phyloP scores from a whole-genome alignment of 2,797 vertebrate genomes.

The Steatocranus sp. region DNA sequence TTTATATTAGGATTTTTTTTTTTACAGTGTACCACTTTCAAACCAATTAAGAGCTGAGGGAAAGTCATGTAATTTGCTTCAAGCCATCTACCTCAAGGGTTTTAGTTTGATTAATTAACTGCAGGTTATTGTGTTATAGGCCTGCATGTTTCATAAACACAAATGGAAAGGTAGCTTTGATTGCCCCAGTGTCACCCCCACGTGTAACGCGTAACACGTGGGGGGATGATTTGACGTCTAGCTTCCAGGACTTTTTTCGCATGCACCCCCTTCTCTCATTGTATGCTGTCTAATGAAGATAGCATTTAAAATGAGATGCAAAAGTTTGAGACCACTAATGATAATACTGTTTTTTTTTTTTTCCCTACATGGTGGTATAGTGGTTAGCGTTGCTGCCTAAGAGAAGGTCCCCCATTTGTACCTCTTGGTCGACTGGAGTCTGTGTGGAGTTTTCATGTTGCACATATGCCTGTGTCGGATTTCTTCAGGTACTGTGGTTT shows the following conservation, averaged over 20 bases:
- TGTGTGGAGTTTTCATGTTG: not conserved
- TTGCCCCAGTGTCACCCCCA: not conserved
- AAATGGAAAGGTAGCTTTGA: not conserved
- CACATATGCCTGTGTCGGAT: accelerated
- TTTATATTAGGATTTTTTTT: too few species aligned
- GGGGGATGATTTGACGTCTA: not conserved
- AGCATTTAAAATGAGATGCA: not conserved
- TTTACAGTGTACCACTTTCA: not conserved
- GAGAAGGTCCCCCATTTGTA: not conserved
- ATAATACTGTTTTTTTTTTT: not conserved
- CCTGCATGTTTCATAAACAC: not conserved
- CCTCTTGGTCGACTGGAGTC: accelerated
- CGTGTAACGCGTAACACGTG: too few species aligned
- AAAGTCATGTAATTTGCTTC: not conserved
- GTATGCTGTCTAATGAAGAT: not conserved
- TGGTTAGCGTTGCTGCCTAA: not conserved
- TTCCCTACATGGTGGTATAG: not conserved
- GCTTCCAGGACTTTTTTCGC: not conserved
- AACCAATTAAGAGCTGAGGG: not conserved
- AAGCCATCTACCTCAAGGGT: not conserved
- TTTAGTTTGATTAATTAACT: not conserved
- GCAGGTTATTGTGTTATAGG: not conserved
- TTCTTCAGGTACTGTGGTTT: not conserved
- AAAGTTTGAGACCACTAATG: not conserved
- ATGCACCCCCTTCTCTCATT: not conserved